Percentiles rank a stretch among this genome's conserved stretches.
phyloP scores from a whole-genome alignment of 1,140 invertebrate genomes.

The Drosophila teissieri region DNA sequence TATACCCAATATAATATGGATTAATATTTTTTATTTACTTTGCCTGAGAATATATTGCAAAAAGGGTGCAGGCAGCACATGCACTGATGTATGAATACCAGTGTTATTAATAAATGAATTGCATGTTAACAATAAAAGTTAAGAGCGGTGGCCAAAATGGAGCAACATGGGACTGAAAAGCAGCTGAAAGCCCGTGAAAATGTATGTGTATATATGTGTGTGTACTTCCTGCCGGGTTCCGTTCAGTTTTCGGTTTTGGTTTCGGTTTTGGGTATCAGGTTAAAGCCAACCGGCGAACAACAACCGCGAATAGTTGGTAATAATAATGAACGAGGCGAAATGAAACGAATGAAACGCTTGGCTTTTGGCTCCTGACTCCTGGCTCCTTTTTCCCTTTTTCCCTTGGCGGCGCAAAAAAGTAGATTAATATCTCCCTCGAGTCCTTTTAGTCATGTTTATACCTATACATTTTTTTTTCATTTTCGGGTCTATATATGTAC shows the following conservation, averaged over 20 bases:
- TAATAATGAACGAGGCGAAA: constrained; percentile 71
- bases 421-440: constrained; percentile 82
- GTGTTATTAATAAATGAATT: constrained; percentile 82
- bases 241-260: constrained; percentile 70
- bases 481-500: background rate
- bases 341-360: constrained; percentile 64
- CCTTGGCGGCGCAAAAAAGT: constrained; percentile 40
- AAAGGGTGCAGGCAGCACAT: constrained; percentile 12
- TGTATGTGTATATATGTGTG: constrained; percentile 4
- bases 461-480: constrained; percentile 13
- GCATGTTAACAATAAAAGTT: constrained; percentile 82
- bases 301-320: constrained; percentile 78
- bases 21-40: too few species aligned
- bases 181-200: constrained; percentile 67
- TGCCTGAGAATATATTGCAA: background rate
- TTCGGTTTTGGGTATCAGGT: constrained; percentile 55
- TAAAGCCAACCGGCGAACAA: constrained; percentile 47
- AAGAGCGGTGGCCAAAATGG: constrained; percentile 56
- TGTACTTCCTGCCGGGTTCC: constrained; percentile 41
- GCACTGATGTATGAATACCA: constrained; percentile 74
- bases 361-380: constrained; percentile 31
- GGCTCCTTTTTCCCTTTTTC: constrained; percentile 5
- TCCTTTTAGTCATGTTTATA: constrained; percentile 80
- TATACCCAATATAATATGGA: too few species aligned
- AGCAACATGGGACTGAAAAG: constrained; percentile 68